Base-by-base conservation (phyloP, 2,113 vertebrate species). In the Propithecus coquereli region DNA sequence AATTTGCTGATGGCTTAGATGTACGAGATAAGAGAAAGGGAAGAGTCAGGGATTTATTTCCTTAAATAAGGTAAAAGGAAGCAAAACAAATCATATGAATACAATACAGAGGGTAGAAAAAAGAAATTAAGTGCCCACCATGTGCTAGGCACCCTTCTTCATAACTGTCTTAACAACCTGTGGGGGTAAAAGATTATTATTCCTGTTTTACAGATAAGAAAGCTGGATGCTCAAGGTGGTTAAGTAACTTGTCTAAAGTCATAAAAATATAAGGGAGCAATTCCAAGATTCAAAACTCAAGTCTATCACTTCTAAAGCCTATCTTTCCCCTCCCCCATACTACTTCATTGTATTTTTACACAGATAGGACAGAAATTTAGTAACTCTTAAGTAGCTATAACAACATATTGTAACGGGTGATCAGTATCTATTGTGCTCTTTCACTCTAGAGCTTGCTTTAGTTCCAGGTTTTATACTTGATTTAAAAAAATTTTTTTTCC, bases 11-110 rank as follows among this genome's bases (percentile, higher is more conserved):
- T 57, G 40, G n/a, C 40, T 6, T 68, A 34, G 54, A 66, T n/a
- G 2, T 12, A 70, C 43, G n/a, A 85, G 70, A 43, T 76, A 79
- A 59, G 63, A 84, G 11, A 57, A 68, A 52, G 27, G 47, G 23
- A 30, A 37, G 37, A n/a, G 18, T 47, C 23, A 74, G 84, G 40
- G 22, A 47, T 81, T 90, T 90, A 43, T 70, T 88, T 80, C 40
- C 45, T 61, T 65, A 94, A 47, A 45, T 65, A 57, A 76, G 70
- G n/a, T 89, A 87, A 84, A 81, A 92, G 57, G 37, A 86, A 87
- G 76, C 23, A 95, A 87, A 92, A 91, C 8, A 71, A 68, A 65
- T 32, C 47, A 50, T 52, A 68, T 50, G 68, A 76, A 90, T 32
- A 90, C 5, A 83, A 65, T 23, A 57, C 0, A 93, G 63, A 83